Base-by-base conservation (phyloP, 1,140 invertebrate species). In the Penaeus indicus region DNA sequence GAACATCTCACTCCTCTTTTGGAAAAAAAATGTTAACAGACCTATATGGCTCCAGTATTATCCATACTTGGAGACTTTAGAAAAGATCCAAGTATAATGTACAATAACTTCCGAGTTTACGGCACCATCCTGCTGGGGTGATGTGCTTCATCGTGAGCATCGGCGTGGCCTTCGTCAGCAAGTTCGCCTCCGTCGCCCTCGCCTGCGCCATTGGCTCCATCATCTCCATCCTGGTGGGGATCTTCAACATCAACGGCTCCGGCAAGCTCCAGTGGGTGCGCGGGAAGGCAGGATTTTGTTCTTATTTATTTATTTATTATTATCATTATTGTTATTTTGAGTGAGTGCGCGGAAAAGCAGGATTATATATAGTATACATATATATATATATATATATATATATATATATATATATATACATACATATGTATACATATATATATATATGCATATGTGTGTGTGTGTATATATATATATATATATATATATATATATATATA, bases 101-200 rank as follows among this genome's bases (percentile, higher is more conserved):
- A 97, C 93, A 98, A 99, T 94, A 99, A 99, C 94, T 99, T 99
- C 93, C 95, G 99, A 32, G 96, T 99, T 11, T 99, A 99, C 92
- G 99, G 99, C 42, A 98, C 98, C 3, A 92, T 95, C 62, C 93
- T 99, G 62, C 95, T 99, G 4, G 97, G 69, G 93, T 99, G 72
- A 97, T 99, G 95, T 97, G 97, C 27, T 95, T 96, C 69, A 97
- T 99, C 91, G 99, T 99, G 78, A 99, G 98, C 93, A 94, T 99
- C 82, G 99, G 99, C 25, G 98, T 99, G 21, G 97, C 97, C 92
- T 99, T 99, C 92, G 99, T 99, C 91, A 99, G 99, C 94, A 99
- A 99, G 94, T 99, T 99, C 92, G 99, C 99, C 19, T 96, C 98
- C 0, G 95, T 99, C 27, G 98, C 98, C 60, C 94, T 99, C 81